Evolutionary conservation across 1,140 invertebrate species (phyloP), one percentile per base, ranked within the genome.

Genomic region (Cotesia vestalis): DNA sequence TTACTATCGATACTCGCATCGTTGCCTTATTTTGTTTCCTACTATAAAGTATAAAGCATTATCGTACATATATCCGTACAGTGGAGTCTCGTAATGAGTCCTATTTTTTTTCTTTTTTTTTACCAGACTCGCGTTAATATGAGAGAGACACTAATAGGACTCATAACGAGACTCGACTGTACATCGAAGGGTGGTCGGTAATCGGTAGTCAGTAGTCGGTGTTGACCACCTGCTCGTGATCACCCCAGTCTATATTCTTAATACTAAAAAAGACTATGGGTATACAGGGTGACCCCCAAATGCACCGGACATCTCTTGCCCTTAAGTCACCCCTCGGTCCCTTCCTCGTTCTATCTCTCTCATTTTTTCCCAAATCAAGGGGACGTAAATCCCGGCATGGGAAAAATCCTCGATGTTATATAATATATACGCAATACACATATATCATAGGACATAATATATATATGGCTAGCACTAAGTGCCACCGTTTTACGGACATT

Each of bases 241-340:
- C 55, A 52, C 64, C 64, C 64, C 40, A 27, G 40, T 53, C 17
- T 8, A 68, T 40, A 59, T 35, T 62, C n/a, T 35, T 34, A 59
- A 69, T 69, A 57, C 20, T 53, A 57, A 68, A 68, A 36, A 59
- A 52, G 34, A n/a, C 27, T 20, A 60, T 27, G 68, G 38, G 14
- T 12, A 62, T 12, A 38, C 40, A 40, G 6, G 5, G 40, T 46
- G 11, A 52, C 11, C 9, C 67, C 62, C 61, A 27, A 51, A 72
- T 72, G 59, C 70, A 72, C 70, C 70, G 70, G 70, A 72, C 70
- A 72, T 66, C 62, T 72, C 38, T 57, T 66, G 63, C 62, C 66
- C 70, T 60, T 72, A 51, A 57, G 70, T 53, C 57, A 63, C 40
- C 40, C 40, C 40, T 46, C 11, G 6, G 40, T 46, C 40, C 40